Percentiles rank a stretch among this genome's conserved stretches.
phyloP scores from a whole-genome alignment of 2,797 vertebrate genomes.

The Picus viridis region DNA sequence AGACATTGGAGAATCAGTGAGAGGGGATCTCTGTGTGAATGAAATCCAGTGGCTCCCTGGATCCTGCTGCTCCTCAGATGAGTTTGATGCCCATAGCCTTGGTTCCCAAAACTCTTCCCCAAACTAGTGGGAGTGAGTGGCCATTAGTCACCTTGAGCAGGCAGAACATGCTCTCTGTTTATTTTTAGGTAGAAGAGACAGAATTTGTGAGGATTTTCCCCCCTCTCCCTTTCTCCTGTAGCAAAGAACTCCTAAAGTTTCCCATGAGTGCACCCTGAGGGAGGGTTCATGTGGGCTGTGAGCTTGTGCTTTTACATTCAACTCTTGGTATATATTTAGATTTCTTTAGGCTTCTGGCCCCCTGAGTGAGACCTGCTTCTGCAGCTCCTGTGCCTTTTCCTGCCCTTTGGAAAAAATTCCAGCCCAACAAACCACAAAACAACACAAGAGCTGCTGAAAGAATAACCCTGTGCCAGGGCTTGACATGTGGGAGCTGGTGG shows the following conservation, averaged over 20 bases:
- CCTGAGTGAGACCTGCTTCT: constrained; percentile 51
- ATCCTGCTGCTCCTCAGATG: background rate
- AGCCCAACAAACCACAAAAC: background rate
- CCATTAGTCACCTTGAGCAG: background rate
- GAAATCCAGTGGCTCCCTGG: fast-evolving
- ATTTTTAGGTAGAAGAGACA: constrained; percentile 33
- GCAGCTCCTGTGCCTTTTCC: constrained; percentile 19
- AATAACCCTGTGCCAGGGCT: background rate
- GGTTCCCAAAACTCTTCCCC: background rate
- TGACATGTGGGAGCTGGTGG: background rate
- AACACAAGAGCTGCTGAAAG: background rate
- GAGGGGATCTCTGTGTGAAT: background rate
- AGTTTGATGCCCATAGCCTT: background rate
- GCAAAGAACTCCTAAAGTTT: constrained; percentile 53
- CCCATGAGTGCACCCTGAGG: background rate
- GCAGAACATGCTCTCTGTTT: background rate
- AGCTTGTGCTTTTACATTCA: constrained; percentile 62
- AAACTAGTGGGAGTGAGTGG: background rate
- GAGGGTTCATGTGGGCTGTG: constrained; percentile 60
- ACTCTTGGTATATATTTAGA: constrained; percentile 58
- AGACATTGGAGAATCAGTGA: background rate
- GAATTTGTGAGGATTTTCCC: background rate
- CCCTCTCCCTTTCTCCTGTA: background rate
- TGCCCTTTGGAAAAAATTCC: background rate
- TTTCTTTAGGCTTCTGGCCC: constrained; percentile 56